Conservation (phyloP, 2,888 invertebrate species). For the Drosophila barbarae region DNA sequence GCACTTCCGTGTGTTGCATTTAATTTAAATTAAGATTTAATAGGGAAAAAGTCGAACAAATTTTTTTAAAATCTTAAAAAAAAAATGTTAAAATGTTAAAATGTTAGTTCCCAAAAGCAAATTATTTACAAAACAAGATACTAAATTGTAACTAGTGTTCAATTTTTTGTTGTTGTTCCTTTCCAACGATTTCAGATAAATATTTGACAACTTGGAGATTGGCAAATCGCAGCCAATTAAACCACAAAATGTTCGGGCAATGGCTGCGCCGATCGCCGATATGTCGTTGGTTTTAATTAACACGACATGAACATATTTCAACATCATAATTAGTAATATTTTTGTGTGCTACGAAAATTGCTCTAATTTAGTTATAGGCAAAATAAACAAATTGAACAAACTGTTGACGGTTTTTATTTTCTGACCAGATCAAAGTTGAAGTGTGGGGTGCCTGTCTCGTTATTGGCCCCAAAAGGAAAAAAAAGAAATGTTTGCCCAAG, state of each 20-base stretch:
- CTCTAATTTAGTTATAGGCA: constrained; percentile 21
- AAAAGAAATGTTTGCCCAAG: constrained; percentile 6
- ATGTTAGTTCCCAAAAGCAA: too few relatives aligned
- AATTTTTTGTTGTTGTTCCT: not conserved
- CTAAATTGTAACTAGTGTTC: not conserved
- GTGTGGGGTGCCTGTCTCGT: constrained; percentile 24
- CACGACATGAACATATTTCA: constrained; percentile 29
- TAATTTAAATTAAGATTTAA: not conserved
- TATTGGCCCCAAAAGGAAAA: constrained; percentile 9
- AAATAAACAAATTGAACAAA: constrained; percentile 19
- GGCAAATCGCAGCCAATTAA: constrained; percentile 27
- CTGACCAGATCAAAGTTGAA: constrained; percentile 21
- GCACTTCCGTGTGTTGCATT: constrained; percentile 19
- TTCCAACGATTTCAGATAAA: constrained; percentile 10
- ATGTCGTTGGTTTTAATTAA: constrained; percentile 23
- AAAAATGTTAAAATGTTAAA: too few relatives aligned
- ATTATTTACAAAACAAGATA: constrained; percentile 8
- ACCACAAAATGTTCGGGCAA: constrained; percentile 11
- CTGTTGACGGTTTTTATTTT: constrained; percentile 5
- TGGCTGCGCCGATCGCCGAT: constrained; percentile 17
- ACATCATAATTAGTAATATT: constrained; percentile 28
- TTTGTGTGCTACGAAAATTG: constrained; percentile 8
- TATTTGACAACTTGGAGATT: constrained; percentile 20
- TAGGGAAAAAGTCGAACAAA: too few relatives aligned
- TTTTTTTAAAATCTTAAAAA: too few relatives aligned